These are phyloP conservation scores for Oscheius myriophilus DNA, from an alignment of 2,888 invertebrate species.

Conservation along the genomic window DNA sequence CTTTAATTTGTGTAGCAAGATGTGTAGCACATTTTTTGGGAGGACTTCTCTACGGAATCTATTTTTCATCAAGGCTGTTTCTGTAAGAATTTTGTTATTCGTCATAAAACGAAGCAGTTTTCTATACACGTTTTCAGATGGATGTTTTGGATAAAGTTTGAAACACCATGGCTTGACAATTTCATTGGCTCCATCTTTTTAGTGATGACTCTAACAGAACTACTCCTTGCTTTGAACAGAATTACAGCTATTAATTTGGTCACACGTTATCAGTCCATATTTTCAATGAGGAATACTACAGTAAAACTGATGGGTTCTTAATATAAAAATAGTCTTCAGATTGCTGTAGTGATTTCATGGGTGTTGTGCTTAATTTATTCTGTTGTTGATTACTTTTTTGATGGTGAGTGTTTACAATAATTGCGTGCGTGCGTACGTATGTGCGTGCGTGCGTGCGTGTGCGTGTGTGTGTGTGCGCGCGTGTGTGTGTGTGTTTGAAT, in stretches of 20 bases:
- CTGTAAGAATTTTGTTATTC: background rate
- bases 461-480: no score
- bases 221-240: slow-evolving; percentile 16
- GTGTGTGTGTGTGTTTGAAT: no score
- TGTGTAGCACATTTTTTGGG: slow-evolving; percentile 5
- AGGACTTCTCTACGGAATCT: background rate
- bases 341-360: slow-evolving; percentile 9
- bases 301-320: background rate
- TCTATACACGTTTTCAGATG: slow-evolving; percentile 17
- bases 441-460: no score
- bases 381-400: background rate
- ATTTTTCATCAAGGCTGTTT: slow-evolving; percentile 3
- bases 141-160: slow-evolving; percentile 3
- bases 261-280: background rate
- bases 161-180: background rate
- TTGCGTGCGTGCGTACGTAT: no score
- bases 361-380: background rate
- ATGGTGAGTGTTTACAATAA: background rate
- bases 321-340: background rate
- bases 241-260: slow-evolving; percentile 7
- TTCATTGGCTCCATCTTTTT: background rate
- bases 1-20: slow-evolving; percentile 3
- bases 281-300: background rate
- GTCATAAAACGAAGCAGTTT: no score
- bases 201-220: slow-evolving; percentile 12